Evolutionary conservation across 2,113 vertebrate genomes (phyloP).

Genomic region (Melozone crissalis): DNA sequence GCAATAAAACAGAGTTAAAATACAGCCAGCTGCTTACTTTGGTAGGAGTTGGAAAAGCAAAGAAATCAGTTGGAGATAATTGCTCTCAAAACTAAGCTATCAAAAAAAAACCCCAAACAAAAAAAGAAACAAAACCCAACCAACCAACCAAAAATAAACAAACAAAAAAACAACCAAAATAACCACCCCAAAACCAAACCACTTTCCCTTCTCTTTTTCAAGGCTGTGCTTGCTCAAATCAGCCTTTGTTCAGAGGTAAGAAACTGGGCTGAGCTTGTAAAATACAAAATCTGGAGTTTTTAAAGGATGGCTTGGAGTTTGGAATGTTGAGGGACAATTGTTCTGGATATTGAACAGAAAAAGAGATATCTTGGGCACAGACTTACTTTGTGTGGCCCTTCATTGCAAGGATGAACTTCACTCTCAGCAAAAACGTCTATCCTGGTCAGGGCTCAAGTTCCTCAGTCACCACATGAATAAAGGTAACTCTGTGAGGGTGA

Average conservation of each 20-base stretch:
- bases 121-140: background rate
- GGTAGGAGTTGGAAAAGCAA: background rate
- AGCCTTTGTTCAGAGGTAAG: background rate
- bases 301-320: background rate
- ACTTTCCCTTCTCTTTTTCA: background rate
- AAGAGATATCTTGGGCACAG: rapidly evolving
- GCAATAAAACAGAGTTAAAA: background rate
- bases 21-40: background rate
- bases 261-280: background rate
- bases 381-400: background rate
- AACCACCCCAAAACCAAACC: background rate
- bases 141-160: background rate
- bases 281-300: background rate
- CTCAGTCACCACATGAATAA: rapidly evolving
- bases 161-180: background rate
- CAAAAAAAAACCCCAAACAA: background rate
- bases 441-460: background rate
- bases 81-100: background rate
- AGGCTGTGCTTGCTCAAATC: background rate
- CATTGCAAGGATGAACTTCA: background rate
- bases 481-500: background rate
- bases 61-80: background rate
- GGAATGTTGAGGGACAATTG: background rate
- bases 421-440: background rate
- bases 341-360: background rate